phyloP scores from a whole-genome alignment of 2,888 invertebrate species.

The Metalampra italica region DNA sequence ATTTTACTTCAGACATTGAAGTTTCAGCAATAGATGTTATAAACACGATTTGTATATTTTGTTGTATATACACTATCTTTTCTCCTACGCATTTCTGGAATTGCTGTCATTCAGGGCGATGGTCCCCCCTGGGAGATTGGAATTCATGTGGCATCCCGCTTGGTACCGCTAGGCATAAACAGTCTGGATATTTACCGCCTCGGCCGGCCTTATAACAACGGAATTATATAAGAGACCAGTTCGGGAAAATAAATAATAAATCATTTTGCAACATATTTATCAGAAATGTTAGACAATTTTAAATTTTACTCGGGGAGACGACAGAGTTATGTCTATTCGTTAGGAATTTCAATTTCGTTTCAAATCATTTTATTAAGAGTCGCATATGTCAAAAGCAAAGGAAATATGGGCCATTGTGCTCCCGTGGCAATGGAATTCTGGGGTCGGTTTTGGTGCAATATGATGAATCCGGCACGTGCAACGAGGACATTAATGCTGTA shows the following conservation, averaged over 20 bases:
- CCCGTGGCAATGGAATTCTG: conserved; percentile 33
- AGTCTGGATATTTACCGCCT: conserved; percentile 27
- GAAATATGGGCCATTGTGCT: conserved; percentile 37
- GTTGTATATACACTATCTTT: no score
- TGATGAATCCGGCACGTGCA: conserved; percentile 33
- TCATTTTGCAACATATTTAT: no score
- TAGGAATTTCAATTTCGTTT: no score
- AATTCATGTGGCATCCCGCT: conserved; percentile 30
- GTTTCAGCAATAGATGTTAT: no score
- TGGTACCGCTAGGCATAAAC: conserved; percentile 19
- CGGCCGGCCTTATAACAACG: conserved; percentile 18
- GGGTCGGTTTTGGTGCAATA: conserved; percentile 29
- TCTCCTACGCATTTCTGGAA: conserved; percentile 29
- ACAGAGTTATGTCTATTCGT: no score
- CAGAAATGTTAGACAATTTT: no score
- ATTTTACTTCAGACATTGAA: no score
- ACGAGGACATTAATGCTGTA: conserved; percentile 3
- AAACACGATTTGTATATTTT: no score
- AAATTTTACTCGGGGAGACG: no score
- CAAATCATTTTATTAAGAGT: no score
- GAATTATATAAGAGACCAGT: conserved; percentile 21
- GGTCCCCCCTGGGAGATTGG: conserved; percentile 19
- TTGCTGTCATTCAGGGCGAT: conserved; percentile 26
- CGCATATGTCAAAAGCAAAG: conserved; percentile 9
- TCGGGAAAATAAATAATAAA: no score